Base-by-base conservation (phyloP, 2,888 invertebrate species). In the Himalopsyche anomala region DNA sequence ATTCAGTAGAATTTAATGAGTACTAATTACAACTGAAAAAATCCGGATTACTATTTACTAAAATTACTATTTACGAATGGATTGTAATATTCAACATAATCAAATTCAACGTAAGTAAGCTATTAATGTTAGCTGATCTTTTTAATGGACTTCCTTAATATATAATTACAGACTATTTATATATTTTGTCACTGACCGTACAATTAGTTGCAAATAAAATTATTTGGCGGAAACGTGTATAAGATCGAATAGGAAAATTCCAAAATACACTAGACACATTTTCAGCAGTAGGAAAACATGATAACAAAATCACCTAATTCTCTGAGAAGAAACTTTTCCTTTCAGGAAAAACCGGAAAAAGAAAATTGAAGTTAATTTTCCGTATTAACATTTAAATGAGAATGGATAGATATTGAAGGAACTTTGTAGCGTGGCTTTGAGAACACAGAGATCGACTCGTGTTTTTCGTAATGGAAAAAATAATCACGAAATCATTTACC, bases 331-430 rank as follows among this genome's bases (percentile, higher is more conserved):
- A 62, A 62, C 62, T 62, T 62, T 62, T 62, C 62, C 62, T 62
- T 62, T 62, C 28, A 62, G 62, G 62, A 62, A 62, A 40, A 85
- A 69, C 36, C 42, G 56, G 85, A 82, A 82, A 85, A 85, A 79
- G 83, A 84, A 85, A 82, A 82, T 69, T 79, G 79, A 85, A 82
- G 82, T 82, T 85, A 82, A 85, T 82, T 82, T 69, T 45, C 80
- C 82, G 85, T 51, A 85, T 85, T 85, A 85, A 85, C 85, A 85
- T 85, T 85, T 85, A 85, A 85, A 85, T 82, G 85, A 82, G 85
- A 85, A 62, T 62, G 62, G 62, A 62, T 62, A 62, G 62, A 62
- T 62, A 62, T 62, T 62, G 62, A 62, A 62, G 62, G 6, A 62
- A 62, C 62, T 62, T 62, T 19, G 62, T 62, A 15, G 62, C 62